Evolutionary conservation across 2,797 vertebrate genomes (phyloP), one percentile per base, ranked within the genome.

Genomic region (Rallus crepitans): DNA sequence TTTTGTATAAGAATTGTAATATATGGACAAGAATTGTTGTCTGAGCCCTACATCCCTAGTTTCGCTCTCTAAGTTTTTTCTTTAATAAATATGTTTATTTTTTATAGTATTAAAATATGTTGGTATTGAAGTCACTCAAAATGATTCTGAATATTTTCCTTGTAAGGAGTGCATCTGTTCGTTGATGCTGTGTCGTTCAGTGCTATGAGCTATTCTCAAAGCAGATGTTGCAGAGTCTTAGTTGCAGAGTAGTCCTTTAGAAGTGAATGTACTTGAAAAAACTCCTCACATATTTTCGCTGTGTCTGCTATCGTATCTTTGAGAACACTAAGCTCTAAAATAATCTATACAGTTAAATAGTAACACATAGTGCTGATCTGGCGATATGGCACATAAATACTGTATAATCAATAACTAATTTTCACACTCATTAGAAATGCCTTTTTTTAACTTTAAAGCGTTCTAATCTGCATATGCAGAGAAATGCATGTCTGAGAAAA

Each of bases 311-410:
- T 19, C 7, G 18, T 19, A 19, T 45, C 42, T 45, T 45, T 45
- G 42, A 45, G 42, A 45, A 45, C 42, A 47, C 59, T 84, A 16
- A 69, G 21, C 33, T 91, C 42, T 72, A 45, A 87, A 96, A 94
- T 84, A 69, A 87, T 42, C 81, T 66, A 1, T 57, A 28, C 55
- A 90, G 85, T 81, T 94, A 90, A 93, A 86, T 82, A 94, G 89
- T 96, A 97, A 94, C 86, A 69, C 70, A 37, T 63, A 6, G 7
- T 45, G 60, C 55, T 89, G 71, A 69, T 91, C 48, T 55, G 63
- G 60, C 45, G 79, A 47, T 87, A 66, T n/a, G 59, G 59, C 14
- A 47, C 31, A 52, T 75, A 82, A 71, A 72, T 84, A 73, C 70
- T 66, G 13, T 80, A 37, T 80, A 92, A 91, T 60, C 68, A 82